Base-by-base conservation (phyloP, 2,797 vertebrate genomes). In the Micrastur ruficollis region DNA sequence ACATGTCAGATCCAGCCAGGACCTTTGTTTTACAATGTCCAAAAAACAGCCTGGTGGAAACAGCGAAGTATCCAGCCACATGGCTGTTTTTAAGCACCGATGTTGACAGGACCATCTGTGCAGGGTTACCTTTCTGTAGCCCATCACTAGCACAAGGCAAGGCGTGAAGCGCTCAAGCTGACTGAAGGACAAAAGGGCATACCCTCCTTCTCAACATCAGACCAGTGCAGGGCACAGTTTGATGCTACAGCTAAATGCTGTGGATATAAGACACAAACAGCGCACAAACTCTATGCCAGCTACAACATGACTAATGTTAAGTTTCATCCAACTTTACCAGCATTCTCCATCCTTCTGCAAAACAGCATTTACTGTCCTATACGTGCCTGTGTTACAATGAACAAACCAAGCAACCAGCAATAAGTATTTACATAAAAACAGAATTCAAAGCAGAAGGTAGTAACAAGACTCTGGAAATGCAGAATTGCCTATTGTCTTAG, bases 121-220 rank as follows among this genome's bases (percentile, higher is more conserved):
- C 40, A 82, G 42, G 23, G 42, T 58, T 19, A 47, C 15, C 27
- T 59, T 38, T 44, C 40, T 36, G 11, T 2, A 63, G 67, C 46
- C 26, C 55, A 59, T 6, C 31, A 47, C 29, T 55, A 62, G 38
- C 26, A 46, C 0, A 0, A 81, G 65, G 22, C 1, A 0, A 78
- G 38, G 27, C 21, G 3, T 34, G 55, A 86, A 47, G 21, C 5
- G 5, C 13, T 62, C 38, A 23, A 21, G 14, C 0, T 21, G 27
- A 52, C 25, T 20, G 27, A 84, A 79, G 36, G 32, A 46, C 1
- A 0, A 63, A 58, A 29, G 23, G 32, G 0, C 14, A 34, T 6
- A 49, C 21, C 15, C 20, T 55, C 36, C 52, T 68, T 20, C 42
- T 56, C 61, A 49, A 2, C 2, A 1, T 13, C 3, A 50, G 49